Evolutionary conservation across 1,140 invertebrate species (phyloP).

Genomic region (Monochamus saltuarius): DNA sequence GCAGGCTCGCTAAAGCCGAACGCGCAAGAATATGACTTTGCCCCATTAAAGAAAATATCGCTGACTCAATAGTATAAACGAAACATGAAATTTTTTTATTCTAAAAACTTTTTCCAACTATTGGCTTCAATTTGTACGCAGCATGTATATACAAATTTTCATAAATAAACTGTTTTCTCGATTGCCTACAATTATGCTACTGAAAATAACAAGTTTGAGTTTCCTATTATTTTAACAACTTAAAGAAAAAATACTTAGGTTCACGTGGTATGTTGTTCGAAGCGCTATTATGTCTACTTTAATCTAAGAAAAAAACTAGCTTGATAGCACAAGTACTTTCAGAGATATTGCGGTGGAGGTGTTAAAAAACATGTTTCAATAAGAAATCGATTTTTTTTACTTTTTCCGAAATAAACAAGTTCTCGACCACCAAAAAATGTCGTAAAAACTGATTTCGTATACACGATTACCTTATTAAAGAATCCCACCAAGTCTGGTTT

Average conservation of each 20-base stretch:
- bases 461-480: too few species aligned
- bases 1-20: not conserved
- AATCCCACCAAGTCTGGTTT: too few species aligned
- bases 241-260: not conserved
- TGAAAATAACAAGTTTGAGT: not conserved
- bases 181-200: not conserved
- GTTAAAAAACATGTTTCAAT: too few species aligned
- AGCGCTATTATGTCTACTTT: not conserved
- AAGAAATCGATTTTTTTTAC: too few species aligned
- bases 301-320: not conserved
- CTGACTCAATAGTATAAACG: not conserved
- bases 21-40: not conserved
- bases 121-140: not conserved
- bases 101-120: not conserved
- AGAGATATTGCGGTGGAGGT: constrained; percentile 2
- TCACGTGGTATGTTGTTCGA: not conserved
- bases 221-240: not conserved
- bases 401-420: too few species aligned
- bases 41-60: not conserved
- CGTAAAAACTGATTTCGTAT: too few species aligned
- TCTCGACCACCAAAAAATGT: too few species aligned
- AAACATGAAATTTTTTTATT: not conserved
- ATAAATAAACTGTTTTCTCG: too few species aligned
- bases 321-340: not conserved
- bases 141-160: not conserved